Conservation (phyloP, 2,888 invertebrate genomes). For the Podotricha telesiphe region DNA sequence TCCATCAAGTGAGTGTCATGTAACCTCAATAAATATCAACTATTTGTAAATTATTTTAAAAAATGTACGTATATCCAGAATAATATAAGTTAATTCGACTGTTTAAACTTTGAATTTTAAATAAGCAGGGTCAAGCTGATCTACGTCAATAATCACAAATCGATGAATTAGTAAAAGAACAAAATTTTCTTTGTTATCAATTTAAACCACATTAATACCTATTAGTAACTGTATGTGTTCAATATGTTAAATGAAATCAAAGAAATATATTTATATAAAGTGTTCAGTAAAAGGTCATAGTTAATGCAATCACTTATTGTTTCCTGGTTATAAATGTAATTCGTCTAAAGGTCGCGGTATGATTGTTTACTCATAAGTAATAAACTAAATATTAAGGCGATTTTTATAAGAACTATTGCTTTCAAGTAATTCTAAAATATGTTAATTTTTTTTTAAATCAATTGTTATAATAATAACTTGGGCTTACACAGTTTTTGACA, state of each 20-base stretch:
- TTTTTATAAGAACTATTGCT: too few relatives aligned
- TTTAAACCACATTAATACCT: neutral
- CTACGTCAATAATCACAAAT: neutral
- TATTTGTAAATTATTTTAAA: too few relatives aligned
- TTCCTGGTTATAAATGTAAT: constrained; percentile 1
- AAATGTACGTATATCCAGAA: too few relatives aligned
- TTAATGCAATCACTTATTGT: constrained; percentile 4
- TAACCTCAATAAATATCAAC: too few relatives aligned
- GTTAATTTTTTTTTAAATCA: too few relatives aligned
- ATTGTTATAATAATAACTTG: too few relatives aligned
- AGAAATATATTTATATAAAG: too few relatives aligned
- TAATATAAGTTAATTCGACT: too few relatives aligned
- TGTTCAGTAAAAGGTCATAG: neutral
- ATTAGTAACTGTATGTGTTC: neutral
- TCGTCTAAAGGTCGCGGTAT: constrained; percentile 1
- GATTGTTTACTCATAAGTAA: neutral
- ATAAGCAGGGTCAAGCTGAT: neutral
- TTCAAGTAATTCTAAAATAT: too few relatives aligned
- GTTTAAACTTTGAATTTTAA: neutral
- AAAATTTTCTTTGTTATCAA: neutral
- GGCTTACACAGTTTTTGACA: too few relatives aligned
- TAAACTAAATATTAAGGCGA: too few relatives aligned
- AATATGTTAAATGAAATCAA: neutral
- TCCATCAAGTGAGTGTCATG: too few relatives aligned
- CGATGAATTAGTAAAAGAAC: neutral